A percentile compares a stretch with the other conserved stretches of the same genome.
Conservation (phyloP, 2,888 invertebrate genomes). For the Cephus rjabovi region DNA sequence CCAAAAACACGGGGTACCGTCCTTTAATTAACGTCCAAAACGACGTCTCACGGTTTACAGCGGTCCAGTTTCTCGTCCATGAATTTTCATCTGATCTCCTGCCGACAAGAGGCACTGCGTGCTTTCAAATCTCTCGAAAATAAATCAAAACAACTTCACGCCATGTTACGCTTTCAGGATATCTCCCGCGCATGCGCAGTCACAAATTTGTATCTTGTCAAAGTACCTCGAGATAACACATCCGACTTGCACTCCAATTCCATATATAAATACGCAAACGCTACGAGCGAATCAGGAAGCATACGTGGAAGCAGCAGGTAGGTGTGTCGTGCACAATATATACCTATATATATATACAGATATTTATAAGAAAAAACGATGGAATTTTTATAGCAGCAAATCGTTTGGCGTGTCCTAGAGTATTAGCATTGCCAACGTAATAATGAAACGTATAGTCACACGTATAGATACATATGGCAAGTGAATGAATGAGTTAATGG, state of each 20-base stretch:
- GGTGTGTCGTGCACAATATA: neutral
- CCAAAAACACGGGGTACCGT: neutral
- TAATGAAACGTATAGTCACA: neutral
- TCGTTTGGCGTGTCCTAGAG: neutral
- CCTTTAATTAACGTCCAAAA: neutral
- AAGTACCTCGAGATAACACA: neutral
- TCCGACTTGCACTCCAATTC: neutral
- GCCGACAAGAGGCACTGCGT: too few relatives aligned
- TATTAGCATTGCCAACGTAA: neutral
- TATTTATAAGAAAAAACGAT: too few relatives aligned
- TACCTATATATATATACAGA: neutral
- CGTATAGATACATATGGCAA: neutral
- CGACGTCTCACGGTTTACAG: neutral
- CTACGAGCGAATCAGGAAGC: neutral
- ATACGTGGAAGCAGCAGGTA: neutral
- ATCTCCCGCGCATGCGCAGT: neutral
- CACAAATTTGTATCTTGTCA: neutral
- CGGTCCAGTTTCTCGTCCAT: neutral
- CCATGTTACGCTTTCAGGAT: too few relatives aligned
- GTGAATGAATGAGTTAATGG: slow-evolving; percentile 52
- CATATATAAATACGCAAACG: neutral
- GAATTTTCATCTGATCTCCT: neutral
- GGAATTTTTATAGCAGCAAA: neutral
- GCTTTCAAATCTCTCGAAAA: neutral
- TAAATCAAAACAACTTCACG: neutral